phyloP scores from a whole-genome alignment of 1,140 invertebrate species.

The Portunus trituberculatus region DNA sequence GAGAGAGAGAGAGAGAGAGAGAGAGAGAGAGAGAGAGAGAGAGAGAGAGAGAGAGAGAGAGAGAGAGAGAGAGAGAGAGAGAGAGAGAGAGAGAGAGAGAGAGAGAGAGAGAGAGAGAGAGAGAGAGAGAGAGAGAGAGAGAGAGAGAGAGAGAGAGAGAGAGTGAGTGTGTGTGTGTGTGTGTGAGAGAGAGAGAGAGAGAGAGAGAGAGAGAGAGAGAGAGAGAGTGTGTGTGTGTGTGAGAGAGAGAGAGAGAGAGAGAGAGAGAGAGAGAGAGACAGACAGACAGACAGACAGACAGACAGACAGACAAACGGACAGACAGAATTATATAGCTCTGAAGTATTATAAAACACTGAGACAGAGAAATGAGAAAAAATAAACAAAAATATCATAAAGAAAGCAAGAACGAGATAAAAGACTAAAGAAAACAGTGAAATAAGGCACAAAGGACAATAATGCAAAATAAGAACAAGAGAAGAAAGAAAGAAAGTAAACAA shows the following conservation, averaged over 20 bases:
- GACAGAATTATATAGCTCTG: not conserved
- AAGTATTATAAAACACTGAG: too few species aligned
- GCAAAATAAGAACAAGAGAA: not conserved
- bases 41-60: not conserved
- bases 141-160: not conserved
- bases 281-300: not conserved
- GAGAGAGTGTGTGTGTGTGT: too few species aligned
- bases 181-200: too few species aligned
- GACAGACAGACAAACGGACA: not conserved
- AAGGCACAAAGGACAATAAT: not conserved
- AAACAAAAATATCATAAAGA: not conserved
- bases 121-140: too few species aligned
- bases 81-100: too few species aligned
- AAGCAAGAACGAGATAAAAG: not conserved
- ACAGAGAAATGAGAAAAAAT: not conserved
- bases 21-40: not conserved
- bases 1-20: too few species aligned
- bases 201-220: too few species aligned
- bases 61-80: not conserved
- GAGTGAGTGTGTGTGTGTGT: too few species aligned
- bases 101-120: too few species aligned
- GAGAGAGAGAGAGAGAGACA: not conserved
- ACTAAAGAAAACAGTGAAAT: not conserved
- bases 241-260: too few species aligned
- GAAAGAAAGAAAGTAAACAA: not conserved